Evolutionary conservation across 2,113 vertebrate species (phyloP), one percentile per base, ranked within the genome.

Genomic region (Muscicapa adusta): DNA sequence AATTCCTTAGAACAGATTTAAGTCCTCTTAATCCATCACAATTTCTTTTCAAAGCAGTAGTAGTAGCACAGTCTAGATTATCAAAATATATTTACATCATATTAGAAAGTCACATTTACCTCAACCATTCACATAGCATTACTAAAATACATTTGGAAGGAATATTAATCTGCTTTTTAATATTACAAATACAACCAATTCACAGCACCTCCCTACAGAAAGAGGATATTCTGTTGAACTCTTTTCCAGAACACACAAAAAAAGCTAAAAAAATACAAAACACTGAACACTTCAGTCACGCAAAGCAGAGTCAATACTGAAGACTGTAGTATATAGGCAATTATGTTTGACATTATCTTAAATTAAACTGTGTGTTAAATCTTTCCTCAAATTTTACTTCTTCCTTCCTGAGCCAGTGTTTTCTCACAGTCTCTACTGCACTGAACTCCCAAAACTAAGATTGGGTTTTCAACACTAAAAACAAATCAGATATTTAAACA

Each of bases 331-430:
- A 60, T 22, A 51, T 19, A 89, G 17, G 36, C 74, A 75, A 67
- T 36, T 65, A 50, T 40, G 85, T 53, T 53, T 65, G 81, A 73
- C 67, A 68, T 82, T 40, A 53, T 63, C 81, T 75, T 67, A 85
- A 75, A 79, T 29, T 22, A 78, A 93, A 85, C 23, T 40, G 14
- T 19, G 53, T 48, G 28, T 60, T 94, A 76, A 78, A 93, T 72
- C 88, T 85, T 91, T 79, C 66, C 71, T 93, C 78, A 91, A n/a
- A 43, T 81, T 89, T 94, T 89, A 89, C 28, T 85, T 84, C 65
- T 92, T 94, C 86, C 78, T 95, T 95, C 87, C 81, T 60, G 50
- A 85, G 40, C 23, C 70, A 63, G 40, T 38, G 25, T 68, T 89
- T 82, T 93, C 66, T 65, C 88, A 79, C 6, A 2, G 78, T 68